phyloP scores from a whole-genome alignment of 2,797 vertebrate genomes.

The Sebastes iracundus region DNA sequence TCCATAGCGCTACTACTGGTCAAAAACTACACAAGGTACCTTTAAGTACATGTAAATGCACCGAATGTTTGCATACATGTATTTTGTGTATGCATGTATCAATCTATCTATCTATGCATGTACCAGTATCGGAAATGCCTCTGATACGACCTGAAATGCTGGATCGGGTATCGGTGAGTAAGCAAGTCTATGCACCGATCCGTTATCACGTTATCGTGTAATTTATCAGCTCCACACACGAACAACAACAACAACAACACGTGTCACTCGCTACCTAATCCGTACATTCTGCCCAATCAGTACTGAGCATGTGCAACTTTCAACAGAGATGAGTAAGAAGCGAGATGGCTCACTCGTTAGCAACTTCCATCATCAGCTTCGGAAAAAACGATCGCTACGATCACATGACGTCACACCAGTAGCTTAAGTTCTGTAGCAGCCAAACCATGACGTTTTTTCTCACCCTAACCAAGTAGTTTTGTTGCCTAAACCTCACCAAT shows the following conservation, averaged over 20 bases:
- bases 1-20: too few species aligned
- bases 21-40: background rate
- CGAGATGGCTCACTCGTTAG: background rate
- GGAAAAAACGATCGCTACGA: background rate
- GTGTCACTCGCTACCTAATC: background rate
- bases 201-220: background rate
- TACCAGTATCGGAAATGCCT: rapidly evolving
- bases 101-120: background rate
- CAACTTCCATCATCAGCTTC: background rate
- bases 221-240: background rate
- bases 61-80: background rate
- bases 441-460: too few species aligned
- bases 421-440: too few species aligned
- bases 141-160: rapidly evolving
- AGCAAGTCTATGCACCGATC: background rate
- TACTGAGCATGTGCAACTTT: background rate
- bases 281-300: background rate
- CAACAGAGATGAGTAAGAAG: background rate
- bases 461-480: rapidly evolving
- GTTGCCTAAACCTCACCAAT: too few species aligned
- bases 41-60: background rate
- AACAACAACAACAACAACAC: background rate
- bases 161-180: background rate
- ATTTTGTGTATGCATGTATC: background rate
- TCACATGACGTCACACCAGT: background rate